Base-by-base conservation (phyloP, 2,113 vertebrate genomes). In the Athene cunicularia region DNA sequence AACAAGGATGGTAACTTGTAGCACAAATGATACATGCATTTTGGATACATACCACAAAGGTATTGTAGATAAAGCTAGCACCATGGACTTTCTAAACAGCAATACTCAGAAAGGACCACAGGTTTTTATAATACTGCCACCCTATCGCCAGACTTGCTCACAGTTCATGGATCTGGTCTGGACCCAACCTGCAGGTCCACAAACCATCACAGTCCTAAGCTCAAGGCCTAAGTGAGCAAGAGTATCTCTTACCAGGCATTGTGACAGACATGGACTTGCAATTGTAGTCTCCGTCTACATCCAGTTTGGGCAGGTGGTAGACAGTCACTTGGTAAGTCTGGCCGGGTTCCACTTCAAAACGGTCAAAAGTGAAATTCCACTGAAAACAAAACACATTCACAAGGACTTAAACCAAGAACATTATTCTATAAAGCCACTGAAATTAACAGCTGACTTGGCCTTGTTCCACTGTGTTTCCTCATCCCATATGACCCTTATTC, bases 331-430 rank as follows among this genome's bases (percentile, higher is more conserved):
- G 97, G 39, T 99, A 99, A 17, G 85, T 86, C 84, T 98, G 97
- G 59, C 97, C 97, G 76, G 98, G 98, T 11, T 98, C 98, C 13
- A 98, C 98, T 75, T 98, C 97, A 56, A 99, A 98, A 80, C 98
- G 97, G 66, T 98, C 97, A 88, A 98, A 98, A 93, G 79, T 96
- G 77, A 99, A 98, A 83, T 92, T 97, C 98, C 98, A 98, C 98
- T 99, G 96, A 47, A 96, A 97, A 94, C 26, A 90, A 81, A 85
- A 50, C 56, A 91, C 13, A 82, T 27, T 53, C 43, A 72, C 32
- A 41, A 80, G 41, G 80, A 66, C 58, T 74, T 83, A 41, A 94
- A 50, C 74, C 9, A 3, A 77, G 8, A 90, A 39, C 3, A 14
- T 26, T 80, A 39, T 6, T 28, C 62, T 83, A 55, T 39, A 47